Percentiles rank a stretch among this genome's conserved stretches.
Evolutionary conservation across 2,888 invertebrate genomes (phyloP).

Genomic region (Orthosia incerta): DNA sequence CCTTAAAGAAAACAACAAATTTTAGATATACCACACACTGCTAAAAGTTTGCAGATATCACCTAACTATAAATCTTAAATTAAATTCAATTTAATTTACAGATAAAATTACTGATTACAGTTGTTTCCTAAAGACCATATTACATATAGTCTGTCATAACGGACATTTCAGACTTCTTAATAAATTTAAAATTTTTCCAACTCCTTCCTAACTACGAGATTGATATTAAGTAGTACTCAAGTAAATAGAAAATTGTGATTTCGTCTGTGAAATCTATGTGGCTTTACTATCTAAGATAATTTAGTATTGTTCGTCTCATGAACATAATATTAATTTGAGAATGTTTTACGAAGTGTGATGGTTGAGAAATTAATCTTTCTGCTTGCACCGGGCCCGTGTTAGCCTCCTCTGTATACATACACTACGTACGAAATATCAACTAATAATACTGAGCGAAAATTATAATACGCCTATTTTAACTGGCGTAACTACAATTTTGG

Average conservation of each 20-base stretch:
- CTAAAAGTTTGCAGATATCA: slow-evolving; percentile 81
- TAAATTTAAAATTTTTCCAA: slow-evolving; percentile 83
- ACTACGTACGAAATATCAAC: slow-evolving; percentile 78
- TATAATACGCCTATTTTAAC: slow-evolving; percentile 82
- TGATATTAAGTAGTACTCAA: slow-evolving; percentile 81
- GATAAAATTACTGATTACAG: slow-evolving; percentile 84
- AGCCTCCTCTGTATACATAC: slow-evolving; percentile 74
- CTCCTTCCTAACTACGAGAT: slow-evolving; percentile 87
- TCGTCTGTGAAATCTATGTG: slow-evolving; percentile 84
- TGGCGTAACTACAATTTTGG: slow-evolving; percentile 87
- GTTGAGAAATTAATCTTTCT: slow-evolving; percentile 69
- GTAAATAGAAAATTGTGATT: slow-evolving; percentile 85
- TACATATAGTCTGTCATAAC: slow-evolving; percentile 83
- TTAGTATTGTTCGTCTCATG: slow-evolving; percentile 56
- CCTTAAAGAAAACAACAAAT: slow-evolving; percentile 77
- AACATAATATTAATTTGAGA: slow-evolving; percentile 58
- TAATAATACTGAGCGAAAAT: slow-evolving; percentile 89
- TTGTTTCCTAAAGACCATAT: slow-evolving; percentile 85
- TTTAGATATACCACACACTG: slow-evolving; percentile 76
- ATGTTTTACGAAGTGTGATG: slow-evolving; percentile 69
- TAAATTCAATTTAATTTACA: slow-evolving; percentile 85
- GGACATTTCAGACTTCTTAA: slow-evolving; percentile 87
- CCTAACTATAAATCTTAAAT: slow-evolving; percentile 88
- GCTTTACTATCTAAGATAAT: slow-evolving; percentile 75
- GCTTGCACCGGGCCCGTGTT: slow-evolving; percentile 84